phyloP scores from a whole-genome alignment of 2,888 invertebrate species.

The Norana najaformis region DNA sequence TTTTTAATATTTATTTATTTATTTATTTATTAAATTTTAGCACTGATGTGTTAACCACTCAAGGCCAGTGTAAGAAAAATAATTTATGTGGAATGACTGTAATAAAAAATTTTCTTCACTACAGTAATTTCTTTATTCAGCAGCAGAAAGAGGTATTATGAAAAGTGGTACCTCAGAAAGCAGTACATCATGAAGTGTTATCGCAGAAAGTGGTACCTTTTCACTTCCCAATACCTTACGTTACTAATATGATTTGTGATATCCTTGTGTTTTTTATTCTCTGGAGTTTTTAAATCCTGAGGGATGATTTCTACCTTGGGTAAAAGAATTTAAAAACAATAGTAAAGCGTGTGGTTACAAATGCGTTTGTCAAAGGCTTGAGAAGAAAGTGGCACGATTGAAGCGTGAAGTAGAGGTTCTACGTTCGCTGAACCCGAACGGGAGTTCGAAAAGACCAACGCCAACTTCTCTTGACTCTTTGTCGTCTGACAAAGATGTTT shows the following conservation, averaged over 20 bases:
- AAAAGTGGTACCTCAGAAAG: neutral
- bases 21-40: neutral
- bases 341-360: neutral
- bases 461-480: constrained; percentile 16
- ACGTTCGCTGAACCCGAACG: constrained; percentile 6
- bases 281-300: neutral
- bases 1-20: neutral
- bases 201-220: neutral
- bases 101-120: too few relatives aligned
- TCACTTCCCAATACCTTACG: neutral
- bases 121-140: too few relatives aligned
- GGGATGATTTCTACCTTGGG: neutral
- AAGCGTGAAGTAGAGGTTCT: constrained; percentile 50
- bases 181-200: constrained; percentile 1
- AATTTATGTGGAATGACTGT: neutral
- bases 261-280: neutral
- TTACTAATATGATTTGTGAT: neutral
- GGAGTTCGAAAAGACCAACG: neutral
- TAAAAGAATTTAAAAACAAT: neutral
- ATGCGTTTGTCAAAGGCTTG: constrained; percentile 50
- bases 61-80: neutral
- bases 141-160: neutral
- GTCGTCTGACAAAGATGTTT: constrained; percentile 9
- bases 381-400: constrained; percentile 53
- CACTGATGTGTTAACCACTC: neutral